Conservation (phyloP, 2,797 vertebrate genomes). For the Sebastiscus tertius region DNA sequence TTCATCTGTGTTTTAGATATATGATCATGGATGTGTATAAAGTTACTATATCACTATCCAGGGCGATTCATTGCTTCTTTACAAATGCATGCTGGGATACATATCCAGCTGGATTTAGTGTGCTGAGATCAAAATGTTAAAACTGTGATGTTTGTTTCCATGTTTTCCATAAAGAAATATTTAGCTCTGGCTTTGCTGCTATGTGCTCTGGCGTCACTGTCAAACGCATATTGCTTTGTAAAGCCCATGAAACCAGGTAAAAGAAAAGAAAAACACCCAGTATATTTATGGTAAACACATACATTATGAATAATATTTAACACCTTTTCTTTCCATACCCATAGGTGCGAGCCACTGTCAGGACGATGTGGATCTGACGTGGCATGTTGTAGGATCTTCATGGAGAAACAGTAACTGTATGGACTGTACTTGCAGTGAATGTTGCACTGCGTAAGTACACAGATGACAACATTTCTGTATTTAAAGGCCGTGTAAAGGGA, state of each 20-base stretch:
- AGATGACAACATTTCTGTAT: neutral
- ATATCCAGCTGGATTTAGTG: neutral
- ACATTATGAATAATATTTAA: neutral
- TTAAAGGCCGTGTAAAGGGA: neutral
- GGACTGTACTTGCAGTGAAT: neutral
- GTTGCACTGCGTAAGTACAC: constrained; percentile 48
- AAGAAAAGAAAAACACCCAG: neutral
- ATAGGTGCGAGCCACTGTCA: constrained; percentile 53
- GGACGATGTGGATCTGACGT: constrained; percentile 30
- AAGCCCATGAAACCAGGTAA: rapidly evolving
- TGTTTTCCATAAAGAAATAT: constrained; percentile 54
- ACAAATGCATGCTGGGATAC: neutral
- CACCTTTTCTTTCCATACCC: neutral
- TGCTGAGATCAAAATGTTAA: neutral
- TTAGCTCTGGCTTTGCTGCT: constrained; percentile 60
- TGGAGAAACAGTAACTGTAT: constrained; percentile 58
- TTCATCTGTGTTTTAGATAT: neutral
- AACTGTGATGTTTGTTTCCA: neutral
- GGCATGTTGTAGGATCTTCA: constrained; percentile 30
- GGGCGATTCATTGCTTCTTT: neutral
- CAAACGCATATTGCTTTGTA: neutral
- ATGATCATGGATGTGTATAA: neutral
- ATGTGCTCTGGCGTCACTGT: constrained; percentile 44
- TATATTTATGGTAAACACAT: neutral
- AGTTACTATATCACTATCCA: neutral